phyloP scores from a whole-genome alignment of 2,797 vertebrate species.

The Sebastes variabilis region DNA sequence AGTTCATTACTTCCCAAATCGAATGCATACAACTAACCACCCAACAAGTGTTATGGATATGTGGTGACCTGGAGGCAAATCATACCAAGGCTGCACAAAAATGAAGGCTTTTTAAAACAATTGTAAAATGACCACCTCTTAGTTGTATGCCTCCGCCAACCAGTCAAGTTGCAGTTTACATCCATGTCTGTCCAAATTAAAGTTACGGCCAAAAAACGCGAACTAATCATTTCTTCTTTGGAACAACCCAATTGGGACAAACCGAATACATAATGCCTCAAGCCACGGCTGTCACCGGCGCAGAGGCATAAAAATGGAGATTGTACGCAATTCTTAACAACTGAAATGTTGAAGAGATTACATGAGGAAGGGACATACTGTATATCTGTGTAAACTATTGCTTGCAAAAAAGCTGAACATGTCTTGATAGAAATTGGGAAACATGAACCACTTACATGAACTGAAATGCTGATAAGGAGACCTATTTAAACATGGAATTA shows the following conservation, averaged over 20 bases:
- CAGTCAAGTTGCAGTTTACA: neutral
- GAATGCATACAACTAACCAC: neutral
- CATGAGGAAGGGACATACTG: neutral
- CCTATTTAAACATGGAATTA: neutral
- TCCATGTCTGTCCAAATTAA: neutral
- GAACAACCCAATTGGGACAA: neutral
- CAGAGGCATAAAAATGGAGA: neutral
- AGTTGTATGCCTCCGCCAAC: neutral
- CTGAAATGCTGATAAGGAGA: neutral
- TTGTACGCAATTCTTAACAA: neutral
- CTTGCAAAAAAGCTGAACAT: neutral
- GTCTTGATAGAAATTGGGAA: neutral
- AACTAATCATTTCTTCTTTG: neutral
- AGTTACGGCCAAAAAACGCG: neutral
- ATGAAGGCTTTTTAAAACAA: neutral
- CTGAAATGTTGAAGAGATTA: neutral
- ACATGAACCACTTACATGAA: neutral
- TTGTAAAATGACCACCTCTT: neutral
- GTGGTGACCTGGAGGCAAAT: neutral
- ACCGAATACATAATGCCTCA: neutral
- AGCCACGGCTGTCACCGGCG: neutral
- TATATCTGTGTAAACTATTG: neutral
- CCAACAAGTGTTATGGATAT: neutral
- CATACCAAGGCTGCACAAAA: neutral
- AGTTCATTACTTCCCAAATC: neutral